phyloP scores from a whole-genome alignment of 2,888 invertebrate species.

The Nudaria mundana region DNA sequence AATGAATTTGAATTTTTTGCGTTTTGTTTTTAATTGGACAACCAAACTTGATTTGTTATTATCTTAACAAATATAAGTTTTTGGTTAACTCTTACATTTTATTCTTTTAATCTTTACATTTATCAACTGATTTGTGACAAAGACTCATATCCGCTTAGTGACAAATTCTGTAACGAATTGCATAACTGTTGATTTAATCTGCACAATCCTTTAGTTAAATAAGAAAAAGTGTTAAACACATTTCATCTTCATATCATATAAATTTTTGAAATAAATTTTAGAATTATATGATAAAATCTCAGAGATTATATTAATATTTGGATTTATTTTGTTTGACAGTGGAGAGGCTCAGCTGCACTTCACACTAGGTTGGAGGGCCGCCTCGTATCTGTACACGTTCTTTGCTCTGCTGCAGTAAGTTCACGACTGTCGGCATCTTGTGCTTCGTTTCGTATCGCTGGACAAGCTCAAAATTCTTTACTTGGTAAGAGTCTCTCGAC shows the following conservation, averaged over 20 bases:
- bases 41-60: constrained; percentile 17
- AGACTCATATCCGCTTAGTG: constrained; percentile 29
- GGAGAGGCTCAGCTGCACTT: constrained; percentile 90
- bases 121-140: constrained; percentile 31
- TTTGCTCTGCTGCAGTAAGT: constrained; percentile 85
- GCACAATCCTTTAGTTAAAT: constrained; percentile 33
- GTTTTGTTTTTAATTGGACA: constrained; percentile 22
- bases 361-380: constrained; percentile 89
- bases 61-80: constrained; percentile 26
- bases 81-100: constrained; percentile 22
- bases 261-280: constrained; percentile 19
- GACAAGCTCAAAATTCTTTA: constrained; percentile 82
- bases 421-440: constrained; percentile 88
- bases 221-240: constrained; percentile 36
- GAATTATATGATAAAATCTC: constrained; percentile 17
- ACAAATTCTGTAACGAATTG: constrained; percentile 43
- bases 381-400: constrained; percentile 88
- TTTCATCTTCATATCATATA: constrained; percentile 30
- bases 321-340: constrained; percentile 78
- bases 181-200: constrained; percentile 47
- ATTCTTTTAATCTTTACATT: constrained; percentile 24
- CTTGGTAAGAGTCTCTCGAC: constrained; percentile 46
- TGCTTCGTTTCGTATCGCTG: constrained; percentile 91
- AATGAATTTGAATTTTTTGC: constrained; percentile 38
- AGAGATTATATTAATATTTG: no score